These are phyloP conservation scores for Tyria jacobaeae DNA, from an alignment of 2,888 invertebrate genomes.

Conservation along the genomic window DNA sequence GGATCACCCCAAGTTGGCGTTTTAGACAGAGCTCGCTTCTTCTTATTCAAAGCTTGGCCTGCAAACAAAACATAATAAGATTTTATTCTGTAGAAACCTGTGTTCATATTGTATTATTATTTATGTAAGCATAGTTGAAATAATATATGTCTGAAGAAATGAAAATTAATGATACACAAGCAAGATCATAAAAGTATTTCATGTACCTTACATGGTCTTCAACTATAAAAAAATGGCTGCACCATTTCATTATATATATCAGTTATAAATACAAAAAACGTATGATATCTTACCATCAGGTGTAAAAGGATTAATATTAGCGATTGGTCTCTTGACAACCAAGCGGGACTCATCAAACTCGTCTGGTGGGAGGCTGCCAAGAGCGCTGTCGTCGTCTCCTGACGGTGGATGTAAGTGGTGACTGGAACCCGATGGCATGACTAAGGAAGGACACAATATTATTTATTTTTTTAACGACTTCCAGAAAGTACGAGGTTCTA, in stretches of 20 bases:
- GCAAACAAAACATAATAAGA: slow-evolving; percentile 21
- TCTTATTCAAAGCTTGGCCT: slow-evolving; percentile 89
- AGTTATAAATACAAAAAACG: no score
- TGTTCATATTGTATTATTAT: no score
- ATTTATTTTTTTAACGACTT: no score
- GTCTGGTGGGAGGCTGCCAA: slow-evolving; percentile 78
- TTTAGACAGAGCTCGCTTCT: slow-evolving; percentile 89
- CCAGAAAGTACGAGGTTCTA: no score
- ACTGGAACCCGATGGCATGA: slow-evolving; percentile 77
- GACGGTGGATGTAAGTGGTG: slow-evolving; percentile 77
- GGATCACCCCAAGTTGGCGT: slow-evolving; percentile 78
- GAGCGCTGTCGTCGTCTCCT: slow-evolving; percentile 75
- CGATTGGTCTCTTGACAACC: slow-evolving; percentile 79
- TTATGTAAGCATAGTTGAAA: no score
- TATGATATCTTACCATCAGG: slow-evolving; percentile 87
- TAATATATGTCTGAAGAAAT: no score
- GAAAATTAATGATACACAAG: no score
- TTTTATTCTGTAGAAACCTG: no score
- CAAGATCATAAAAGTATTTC: no score
- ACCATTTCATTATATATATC: no score
- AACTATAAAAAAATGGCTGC: no score
- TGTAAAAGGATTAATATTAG: slow-evolving; percentile 95
- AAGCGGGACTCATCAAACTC: slow-evolving; percentile 69
- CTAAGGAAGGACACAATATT: slow-evolving; percentile 41
- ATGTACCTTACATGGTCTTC: no score